These are phyloP conservation scores for Tiliacea citrago DNA, from an alignment of 2,888 invertebrate genomes.

Conservation along the genomic window DNA sequence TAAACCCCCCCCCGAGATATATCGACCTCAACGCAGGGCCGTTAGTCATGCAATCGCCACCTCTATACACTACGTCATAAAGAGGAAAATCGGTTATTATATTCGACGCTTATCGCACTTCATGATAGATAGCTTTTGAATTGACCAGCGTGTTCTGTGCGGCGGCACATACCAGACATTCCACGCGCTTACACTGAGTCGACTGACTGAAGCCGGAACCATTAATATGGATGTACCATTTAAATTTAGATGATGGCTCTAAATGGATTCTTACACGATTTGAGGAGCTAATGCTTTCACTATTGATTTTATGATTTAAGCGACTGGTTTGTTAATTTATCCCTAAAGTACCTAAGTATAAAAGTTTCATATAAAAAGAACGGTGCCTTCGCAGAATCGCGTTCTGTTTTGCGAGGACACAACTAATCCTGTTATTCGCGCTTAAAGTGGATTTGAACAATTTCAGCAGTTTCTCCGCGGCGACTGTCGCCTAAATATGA, in stretches of 20 bases:
- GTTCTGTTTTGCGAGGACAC: conserved; percentile 15
- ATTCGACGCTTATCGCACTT: conserved; percentile 75
- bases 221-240: conserved; percentile 76
- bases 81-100: conserved; percentile 79
- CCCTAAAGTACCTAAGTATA: neutral
- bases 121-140: conserved; percentile 77
- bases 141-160: conserved; percentile 81
- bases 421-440: conserved; percentile 47
- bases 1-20: conserved; percentile 87
- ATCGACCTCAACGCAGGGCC: conserved; percentile 80
- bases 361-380: neutral
- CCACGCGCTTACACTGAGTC: conserved; percentile 76
- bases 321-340: conserved; percentile 8
- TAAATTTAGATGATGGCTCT: conserved; percentile 69
- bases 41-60: conserved; percentile 78
- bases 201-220: conserved; percentile 76
- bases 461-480: conserved; percentile 38
- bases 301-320: conserved; percentile 30
- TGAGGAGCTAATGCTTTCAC: conserved; percentile 52
- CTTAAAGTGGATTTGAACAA: conserved; percentile 47
- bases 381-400: conserved; percentile 12
- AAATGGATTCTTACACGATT: conserved; percentile 69
- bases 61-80: conserved; percentile 77
- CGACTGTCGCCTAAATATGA: conserved; percentile 35
- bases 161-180: conserved; percentile 79